Evolutionary conservation across 2,888 invertebrate genomes (phyloP).

Genomic region (Tryphoninae sp.): DNA sequence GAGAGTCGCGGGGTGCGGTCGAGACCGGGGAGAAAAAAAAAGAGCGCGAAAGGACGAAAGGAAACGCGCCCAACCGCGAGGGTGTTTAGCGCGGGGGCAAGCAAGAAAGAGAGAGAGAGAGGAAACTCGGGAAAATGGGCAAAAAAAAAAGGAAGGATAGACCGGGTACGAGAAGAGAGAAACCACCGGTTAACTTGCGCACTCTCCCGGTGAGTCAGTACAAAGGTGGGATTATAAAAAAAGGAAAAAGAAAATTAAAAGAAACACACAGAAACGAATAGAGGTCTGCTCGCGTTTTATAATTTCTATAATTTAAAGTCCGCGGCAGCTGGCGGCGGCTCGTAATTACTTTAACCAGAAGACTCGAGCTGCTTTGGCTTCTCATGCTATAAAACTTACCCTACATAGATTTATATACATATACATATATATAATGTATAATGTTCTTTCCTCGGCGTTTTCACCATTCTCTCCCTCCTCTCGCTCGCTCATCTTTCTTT

Average conservation of each 20-base stretch:
- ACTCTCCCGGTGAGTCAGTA: constrained; percentile 32
- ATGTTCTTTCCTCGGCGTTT: constrained; percentile 47
- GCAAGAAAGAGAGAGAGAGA: constrained; percentile 29
- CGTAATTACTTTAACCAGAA: constrained; percentile 81
- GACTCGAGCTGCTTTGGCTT: constrained; percentile 69
- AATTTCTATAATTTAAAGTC: constrained; percentile 81
- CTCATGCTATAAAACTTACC: constrained; percentile 52
- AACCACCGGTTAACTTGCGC: constrained; percentile 29
- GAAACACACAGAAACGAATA: constrained; percentile 57
- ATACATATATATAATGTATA: constrained; percentile 22
- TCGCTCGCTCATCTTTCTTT: constrained; percentile 46
- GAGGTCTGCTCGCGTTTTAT: constrained; percentile 77
- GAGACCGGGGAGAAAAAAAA: constrained; percentile 9
- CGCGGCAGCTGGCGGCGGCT: constrained; percentile 80
- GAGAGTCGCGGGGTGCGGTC: not conserved
- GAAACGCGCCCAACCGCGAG: not conserved
- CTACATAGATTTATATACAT: constrained; percentile 3
- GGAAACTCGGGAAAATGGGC: constrained; percentile 61
- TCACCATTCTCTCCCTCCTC: constrained; percentile 53
- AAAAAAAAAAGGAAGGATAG: constrained; percentile 39
- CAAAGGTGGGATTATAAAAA: constrained; percentile 57
- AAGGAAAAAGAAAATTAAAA: constrained; percentile 30
- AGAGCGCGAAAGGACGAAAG: constrained; percentile 37
- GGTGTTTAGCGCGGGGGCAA: not conserved
- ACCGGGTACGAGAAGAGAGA: constrained; percentile 11